Evolutionary conservation across 92 coral and sea anemone genomes (phyloP), one percentile per base, ranked within the genome.

Genomic region (Chrysogorgia sp.): DNA sequence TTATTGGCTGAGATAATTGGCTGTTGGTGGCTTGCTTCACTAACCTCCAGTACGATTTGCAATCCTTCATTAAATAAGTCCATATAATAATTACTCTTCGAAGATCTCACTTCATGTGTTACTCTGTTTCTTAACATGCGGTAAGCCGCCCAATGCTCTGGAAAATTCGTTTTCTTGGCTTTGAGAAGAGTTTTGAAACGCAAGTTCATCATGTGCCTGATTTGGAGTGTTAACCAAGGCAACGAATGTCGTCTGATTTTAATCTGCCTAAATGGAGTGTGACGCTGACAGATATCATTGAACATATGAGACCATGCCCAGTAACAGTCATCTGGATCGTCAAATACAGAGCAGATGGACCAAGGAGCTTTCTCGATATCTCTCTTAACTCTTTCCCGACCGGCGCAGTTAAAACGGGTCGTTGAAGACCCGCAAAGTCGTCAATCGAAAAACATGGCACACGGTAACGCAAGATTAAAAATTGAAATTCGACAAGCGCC

Each of bases 211-310:
- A 24, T 9, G 32, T 82, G 86, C 29, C 84, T 64, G 32, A 77
- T 82, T 69, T 77, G 81, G 3, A 77, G 80, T n/a, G 82, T 71
- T 24, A 87, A 78, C 82, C 90, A 87, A 3, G 85, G 87, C 2
- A 83, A 64, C 9, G 90, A 81, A 17, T 59, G 41, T 10, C 80
- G 48, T 70, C 87, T 60, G 5, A 82, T 65, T 57, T 87, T 83
- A 22, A 69, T 76, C 60, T 75, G 66, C 33, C 58, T 76, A 23
- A 26, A 81, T 28, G 77, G 82, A 32, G 82, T 77, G 37, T 83
- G 80, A 23, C 26, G 10, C 28, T 74, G 52, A 40, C 86, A 83
- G 20, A 83, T 83, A 10, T 74, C 57, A 30, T 63, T 75, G 47
- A 83, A 75, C 2, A 83, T 23, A 8, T 63, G 7, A 1, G 30